A percentile compares a stretch with the other conserved stretches of the same genome.
Conservation (phyloP, 2,113 vertebrate species). For the Marcusenius ussheri region DNA sequence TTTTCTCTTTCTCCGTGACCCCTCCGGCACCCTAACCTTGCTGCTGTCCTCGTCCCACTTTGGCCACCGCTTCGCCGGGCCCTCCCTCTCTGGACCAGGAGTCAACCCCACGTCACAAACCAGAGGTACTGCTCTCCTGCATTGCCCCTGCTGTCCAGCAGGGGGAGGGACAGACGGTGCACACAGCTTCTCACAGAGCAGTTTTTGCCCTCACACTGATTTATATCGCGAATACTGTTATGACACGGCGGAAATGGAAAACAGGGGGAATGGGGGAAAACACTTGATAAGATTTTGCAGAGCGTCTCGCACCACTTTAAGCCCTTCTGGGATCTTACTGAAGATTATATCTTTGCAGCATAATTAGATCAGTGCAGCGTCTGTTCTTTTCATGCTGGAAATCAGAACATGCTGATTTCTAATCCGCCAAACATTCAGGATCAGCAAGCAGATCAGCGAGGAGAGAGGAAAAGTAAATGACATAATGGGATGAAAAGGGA, state of each 20-base stretch:
- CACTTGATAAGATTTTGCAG: not conserved
- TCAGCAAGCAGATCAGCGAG: not conserved
- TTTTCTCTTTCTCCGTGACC: not conserved
- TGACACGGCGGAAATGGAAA: not conserved
- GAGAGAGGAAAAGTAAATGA: not conserved
- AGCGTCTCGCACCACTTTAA: not conserved
- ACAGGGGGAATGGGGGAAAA: not conserved
- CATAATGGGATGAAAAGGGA: not conserved
- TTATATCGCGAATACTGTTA: not conserved
- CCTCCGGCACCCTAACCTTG: slow-evolving; percentile 1
- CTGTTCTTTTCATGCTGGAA: slow-evolving; percentile 4
- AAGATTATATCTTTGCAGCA: not conserved
- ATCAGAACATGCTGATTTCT: not conserved
- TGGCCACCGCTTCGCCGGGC: slow-evolving; percentile 30
- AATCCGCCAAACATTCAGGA: not conserved
- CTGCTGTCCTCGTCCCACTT: not conserved
- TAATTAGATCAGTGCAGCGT: not conserved
- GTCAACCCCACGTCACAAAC: slow-evolving; percentile 88
- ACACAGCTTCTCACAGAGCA: slow-evolving; percentile 20
- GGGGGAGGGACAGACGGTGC: not conserved
- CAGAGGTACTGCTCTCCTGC: slow-evolving; percentile 75
- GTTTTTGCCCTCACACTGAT: not conserved
- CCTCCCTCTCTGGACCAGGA: slow-evolving; percentile 83
- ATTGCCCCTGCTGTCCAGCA: slow-evolving; percentile 14
- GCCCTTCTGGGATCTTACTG: not conserved